Base-by-base conservation (phyloP, 35 echinoderm and acorn worm species). In the Diadema setosum region DNA sequence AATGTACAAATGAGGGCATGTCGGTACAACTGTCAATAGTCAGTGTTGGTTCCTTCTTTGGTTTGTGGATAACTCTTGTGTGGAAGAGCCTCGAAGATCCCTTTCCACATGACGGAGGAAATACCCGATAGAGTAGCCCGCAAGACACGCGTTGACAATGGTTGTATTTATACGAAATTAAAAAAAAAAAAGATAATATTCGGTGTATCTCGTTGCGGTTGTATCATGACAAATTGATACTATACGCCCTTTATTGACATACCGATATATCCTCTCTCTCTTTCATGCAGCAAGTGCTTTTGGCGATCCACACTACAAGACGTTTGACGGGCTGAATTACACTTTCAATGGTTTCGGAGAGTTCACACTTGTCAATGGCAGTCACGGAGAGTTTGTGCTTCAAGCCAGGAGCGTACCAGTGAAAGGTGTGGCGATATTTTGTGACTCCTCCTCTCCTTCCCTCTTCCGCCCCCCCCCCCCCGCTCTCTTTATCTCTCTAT, bases 301-400 rank as follows among this genome's bases (percentile, higher is more conserved):
- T 83, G 81, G 81, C 25, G 81, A 83, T 12, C 81, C 81, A 32
- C 81, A 83, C 33, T 56, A 56, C 15, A 83, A 56, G 21, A 83
- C 81, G 35, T 83, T 83, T 30, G 81, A 83, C 29, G 46, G 81
- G 12, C 46, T 56, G 2, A 50, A 56, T 34, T 83, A 83, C 55
- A 83, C 81, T 5, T 83, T 83, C 26, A 83, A 83, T 45, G 81
- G 81, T 17, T 58, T 33, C 29, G 81, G 46, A 30, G 81, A 83
- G 7, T 83, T 83, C 26, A 83, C 81, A 23, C 30, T 83, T n/a
- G 58, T 29, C 2, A 85, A 85, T 34, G 25, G 61, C 0, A 37
- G 23, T 21, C 26, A 65, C 16, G 35, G 45, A 34, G 59, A 58
- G 36, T 85, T 85, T 37, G 26, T 61, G 41, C 35, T 85, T 18